Conservation (phyloP, 2,888 invertebrate genomes). For the Drosophila borealis region DNA sequence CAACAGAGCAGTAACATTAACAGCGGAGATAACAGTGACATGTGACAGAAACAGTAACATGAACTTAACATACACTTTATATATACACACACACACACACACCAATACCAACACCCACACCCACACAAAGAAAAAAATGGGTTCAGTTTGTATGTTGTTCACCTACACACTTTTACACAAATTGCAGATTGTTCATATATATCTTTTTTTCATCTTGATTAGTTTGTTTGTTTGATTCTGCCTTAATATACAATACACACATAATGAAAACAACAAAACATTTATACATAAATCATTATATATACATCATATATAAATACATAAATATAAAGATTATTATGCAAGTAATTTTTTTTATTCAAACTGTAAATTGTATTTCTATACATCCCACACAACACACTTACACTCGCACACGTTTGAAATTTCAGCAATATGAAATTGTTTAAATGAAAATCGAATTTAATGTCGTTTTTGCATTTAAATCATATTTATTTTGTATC, state of each 20-base stretch:
- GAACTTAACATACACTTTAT: slow-evolving; percentile 14
- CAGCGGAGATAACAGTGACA: slow-evolving; percentile 13
- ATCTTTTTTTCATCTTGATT: background rate
- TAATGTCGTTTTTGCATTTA: slow-evolving; percentile 45
- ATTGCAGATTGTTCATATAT: slow-evolving; percentile 9
- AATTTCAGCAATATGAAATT: slow-evolving; percentile 16
- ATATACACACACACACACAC: slow-evolving; percentile 15
- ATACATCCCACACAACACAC: background rate
- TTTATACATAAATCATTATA: slow-evolving; percentile 23
- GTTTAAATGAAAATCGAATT: slow-evolving; percentile 27
- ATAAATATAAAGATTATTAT: slow-evolving; percentile 23
- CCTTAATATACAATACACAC: slow-evolving; percentile 37
- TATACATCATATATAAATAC: slow-evolving; percentile 26
- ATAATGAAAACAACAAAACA: slow-evolving; percentile 2
- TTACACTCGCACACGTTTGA: slow-evolving; percentile 9
- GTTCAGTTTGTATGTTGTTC: slow-evolving; percentile 52
- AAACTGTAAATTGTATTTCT: slow-evolving; percentile 14
- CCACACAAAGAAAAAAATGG: slow-evolving; percentile 27
- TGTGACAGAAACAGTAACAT: slow-evolving; percentile 20
- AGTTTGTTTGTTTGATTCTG: slow-evolving; percentile 15
- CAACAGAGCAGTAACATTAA: slow-evolving; percentile 19
- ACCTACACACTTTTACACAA: slow-evolving; percentile 14
- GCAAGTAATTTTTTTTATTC: slow-evolving; percentile 9
- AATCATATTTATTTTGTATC: slow-evolving; percentile 63
- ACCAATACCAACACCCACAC: slow-evolving; percentile 4